Base-by-base conservation (phyloP, 2,113 vertebrate genomes). In the Gallinago jamesoni region DNA sequence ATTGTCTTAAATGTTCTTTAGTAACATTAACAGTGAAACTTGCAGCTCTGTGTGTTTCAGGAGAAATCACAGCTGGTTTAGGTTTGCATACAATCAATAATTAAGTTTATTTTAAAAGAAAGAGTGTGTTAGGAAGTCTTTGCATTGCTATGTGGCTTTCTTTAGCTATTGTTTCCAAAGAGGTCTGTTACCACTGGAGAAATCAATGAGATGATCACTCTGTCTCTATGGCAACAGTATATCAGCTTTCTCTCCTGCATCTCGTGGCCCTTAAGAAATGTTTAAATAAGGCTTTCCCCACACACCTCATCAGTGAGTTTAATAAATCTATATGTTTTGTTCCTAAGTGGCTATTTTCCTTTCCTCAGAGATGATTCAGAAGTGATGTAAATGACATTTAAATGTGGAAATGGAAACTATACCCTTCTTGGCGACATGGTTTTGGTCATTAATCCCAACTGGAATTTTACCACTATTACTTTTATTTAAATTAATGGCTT, bases 211-310 rank as follows among this genome's bases (percentile, higher is more conserved):
- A 74, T 82, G 67, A 76, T 83, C 39, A 22, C 52, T 60, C 66
- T 88, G 87, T 97, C 84, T 87, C 93, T 75, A 41, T 93, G 72
- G 72, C 93, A 96, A 87, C 85, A 75, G 8, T 16, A 10, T 12
- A 43, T 62, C 47, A 8, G 13, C 64, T 93, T 96, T 84, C 35
- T 90, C 18, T 77, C 4, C 4, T 48, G 39, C 24, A 60, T 68
- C 64, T 66, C n/a, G 4, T 48, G 60, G 87, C 90, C 60, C 45
- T 63, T 68, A 53, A 84, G 41, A 59, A 85, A 62, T 28, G 45
- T 47, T 93, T 55, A 77, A 89, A n/a, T 89, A 20, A 87, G 59
- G 18, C 39, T 52, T 45, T 33, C 16, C 6, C 8, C 8, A 21
- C 30, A 7, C 5, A 25, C 19, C 9, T 56, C 14, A 7, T 12